A percentile compares a stretch with the other conserved stretches of the same genome.
These are phyloP conservation scores for Prosopocoilus inquinatus DNA, from an alignment of 2,888 invertebrate species.

Conservation along the genomic window DNA sequence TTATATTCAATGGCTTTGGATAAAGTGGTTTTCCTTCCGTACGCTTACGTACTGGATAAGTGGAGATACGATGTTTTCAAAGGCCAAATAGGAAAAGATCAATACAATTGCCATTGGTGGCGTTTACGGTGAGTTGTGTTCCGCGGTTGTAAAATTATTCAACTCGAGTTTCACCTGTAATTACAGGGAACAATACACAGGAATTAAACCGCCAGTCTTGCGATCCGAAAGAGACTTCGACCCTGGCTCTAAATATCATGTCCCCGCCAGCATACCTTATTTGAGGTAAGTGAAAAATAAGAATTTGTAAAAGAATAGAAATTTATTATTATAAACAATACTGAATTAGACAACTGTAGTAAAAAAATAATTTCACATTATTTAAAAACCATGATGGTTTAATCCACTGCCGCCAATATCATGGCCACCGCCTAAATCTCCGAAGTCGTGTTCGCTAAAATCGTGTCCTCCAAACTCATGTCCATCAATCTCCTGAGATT, in stretches of 20 bases:
- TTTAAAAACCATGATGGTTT: conserved; percentile 10
- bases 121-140: conserved; percentile 62
- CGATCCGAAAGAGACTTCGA: conserved; percentile 89
- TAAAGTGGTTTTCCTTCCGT: conserved; percentile 81
- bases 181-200: conserved; percentile 76
- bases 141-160: no score
- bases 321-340: conserved; percentile 12
- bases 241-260: conserved; percentile 89
- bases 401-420: not conserved
- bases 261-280: conserved; percentile 87
- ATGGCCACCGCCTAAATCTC: conserved; percentile 15
- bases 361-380: not conserved
- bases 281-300: conserved; percentile 67
- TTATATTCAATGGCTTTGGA: conserved; percentile 83
- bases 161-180: not conserved
- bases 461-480: conserved; percentile 29
- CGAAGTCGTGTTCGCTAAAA: conserved; percentile 28
- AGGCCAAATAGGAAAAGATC: conserved; percentile 68
- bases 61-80: conserved; percentile 87
- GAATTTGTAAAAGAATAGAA: conserved; percentile 4
- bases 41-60: conserved; percentile 77
- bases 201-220: conserved; percentile 81
- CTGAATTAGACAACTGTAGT: no score
- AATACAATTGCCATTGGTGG: conserved; percentile 89
- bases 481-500: conserved; percentile 36